Evolutionary conservation across 53 echinoderm and acorn worm species (phyloP), one percentile per base, ranked within the genome.

Genomic region (Patiria pectinifera): DNA sequence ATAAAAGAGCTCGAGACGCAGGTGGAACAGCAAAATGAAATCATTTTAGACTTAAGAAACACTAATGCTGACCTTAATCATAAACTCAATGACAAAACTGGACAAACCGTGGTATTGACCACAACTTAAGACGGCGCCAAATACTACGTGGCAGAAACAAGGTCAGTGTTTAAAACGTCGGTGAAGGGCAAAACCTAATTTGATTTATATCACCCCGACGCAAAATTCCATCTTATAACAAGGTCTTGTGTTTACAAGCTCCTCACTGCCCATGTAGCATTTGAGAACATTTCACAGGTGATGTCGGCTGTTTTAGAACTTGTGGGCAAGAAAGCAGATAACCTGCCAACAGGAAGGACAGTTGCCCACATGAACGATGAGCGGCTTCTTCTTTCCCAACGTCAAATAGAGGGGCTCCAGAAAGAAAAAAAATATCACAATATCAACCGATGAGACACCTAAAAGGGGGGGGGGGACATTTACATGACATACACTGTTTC

Each of bases 371-470:
- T 82, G 72, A 86, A 92, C 25, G 77, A 59, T 25, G 77, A 92
- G 58, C 35, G 82, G 44, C 66, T 92, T 24, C 59, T 92, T 6
- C 21, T 92, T 4, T 62, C 92, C 5, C 92, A 92, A 82, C n/a
- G 22, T 12, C 91, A 83, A 35, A 59, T 91, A 11, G 45, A 82
- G 44, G 71, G 63, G 43, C 69, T 91, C 8, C 23, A 15, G n/a
- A 24, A 26, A 35, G 19, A 91, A 48, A 35, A 35, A 62, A 10
- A 63, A 91, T 47, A 11, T 72, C 18, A 91, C 91, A 11, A 48
- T 91, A 21, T 19, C 49, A 5, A 91, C 91, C 24, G 91, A 91
- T 82, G 91, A 91, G 45, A 91, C 91, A 24, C 91, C 91, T 4
- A 91, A 91, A 82, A 1, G 35, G 35, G 35, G 35, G 35, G 35